phyloP scores from a whole-genome alignment of 2,888 invertebrate species.

The Acrobasis repandana region DNA sequence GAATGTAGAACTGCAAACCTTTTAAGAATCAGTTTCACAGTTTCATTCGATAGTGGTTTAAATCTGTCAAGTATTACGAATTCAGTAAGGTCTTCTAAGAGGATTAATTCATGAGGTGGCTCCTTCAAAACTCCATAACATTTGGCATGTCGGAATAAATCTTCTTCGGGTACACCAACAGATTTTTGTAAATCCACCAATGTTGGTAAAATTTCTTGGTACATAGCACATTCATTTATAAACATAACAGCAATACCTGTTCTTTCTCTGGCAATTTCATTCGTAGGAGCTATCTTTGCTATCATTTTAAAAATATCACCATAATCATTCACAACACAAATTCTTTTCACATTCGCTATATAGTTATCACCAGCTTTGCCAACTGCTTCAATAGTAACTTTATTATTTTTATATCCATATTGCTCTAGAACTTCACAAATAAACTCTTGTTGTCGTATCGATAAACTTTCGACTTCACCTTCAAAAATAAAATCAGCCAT shows the following conservation, averaged over 20 bases:
- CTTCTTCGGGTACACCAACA: constrained; percentile 4
- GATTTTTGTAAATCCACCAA: constrained; percentile 7
- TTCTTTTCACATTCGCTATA: constrained; percentile 39
- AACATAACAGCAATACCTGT: background rate
- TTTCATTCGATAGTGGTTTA: constrained; percentile 14
- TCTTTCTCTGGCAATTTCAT: constrained; percentile 4
- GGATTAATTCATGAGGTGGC: background rate
- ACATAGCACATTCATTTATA: constrained; percentile 3
- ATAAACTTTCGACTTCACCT: constrained; percentile 41
- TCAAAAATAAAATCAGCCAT: constrained; percentile 38
- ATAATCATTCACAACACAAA: background rate
- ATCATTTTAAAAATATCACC: background rate
- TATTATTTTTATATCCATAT: constrained; percentile 40
- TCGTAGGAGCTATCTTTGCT: constrained; percentile 2
- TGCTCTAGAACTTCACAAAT: constrained; percentile 44
- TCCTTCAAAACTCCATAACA: constrained; percentile 10
- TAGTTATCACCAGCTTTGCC: constrained; percentile 50
- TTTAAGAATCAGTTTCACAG: constrained; percentile 23
- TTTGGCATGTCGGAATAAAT: background rate
- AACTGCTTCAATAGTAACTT: constrained; percentile 39
- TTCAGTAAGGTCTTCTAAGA: constrained; percentile 9
- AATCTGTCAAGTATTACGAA: constrained; percentile 10
- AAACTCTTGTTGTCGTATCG: constrained; percentile 41
- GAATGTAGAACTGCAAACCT: constrained; percentile 34
- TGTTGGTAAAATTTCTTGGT: constrained; percentile 8